A percentile compares a stretch with the other conserved stretches of the same genome.
Conservation (phyloP, 2,888 invertebrate species). For the Drosophila robusta region DNA sequence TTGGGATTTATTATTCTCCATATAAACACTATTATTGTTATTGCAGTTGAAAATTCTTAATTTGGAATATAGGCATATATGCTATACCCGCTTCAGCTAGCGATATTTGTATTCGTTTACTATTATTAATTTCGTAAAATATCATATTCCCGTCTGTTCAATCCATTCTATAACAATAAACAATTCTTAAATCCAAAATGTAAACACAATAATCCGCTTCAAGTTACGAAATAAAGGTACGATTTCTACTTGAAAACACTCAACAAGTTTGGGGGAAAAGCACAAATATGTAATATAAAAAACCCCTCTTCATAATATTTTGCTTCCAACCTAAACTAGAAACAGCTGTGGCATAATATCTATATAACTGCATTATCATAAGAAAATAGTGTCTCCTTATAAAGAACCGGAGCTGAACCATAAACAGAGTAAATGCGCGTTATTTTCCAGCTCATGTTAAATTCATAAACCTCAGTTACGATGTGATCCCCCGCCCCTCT, state of each 20-base stretch:
- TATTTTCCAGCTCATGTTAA: slow-evolving; percentile 41
- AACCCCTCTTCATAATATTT: background rate
- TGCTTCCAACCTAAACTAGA: background rate
- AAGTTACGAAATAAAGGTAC: slow-evolving; percentile 27
- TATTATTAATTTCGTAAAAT: too few relatives aligned
- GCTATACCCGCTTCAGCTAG: too few relatives aligned
- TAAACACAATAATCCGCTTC: slow-evolving; percentile 40
- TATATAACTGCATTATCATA: slow-evolving; percentile 28
- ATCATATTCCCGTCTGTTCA: too few relatives aligned
- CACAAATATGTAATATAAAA: slow-evolving; percentile 2
- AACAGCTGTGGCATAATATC: slow-evolving; percentile 16
- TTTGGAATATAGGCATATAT: too few relatives aligned
- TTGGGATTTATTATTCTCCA: too few relatives aligned
- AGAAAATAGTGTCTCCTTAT: slow-evolving; percentile 33
- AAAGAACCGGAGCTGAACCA: background rate
- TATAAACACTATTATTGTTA: too few relatives aligned
- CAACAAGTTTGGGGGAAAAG: slow-evolving; percentile 27
- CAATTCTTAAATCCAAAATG: slow-evolving; percentile 39
- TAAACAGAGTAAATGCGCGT: slow-evolving; percentile 7
- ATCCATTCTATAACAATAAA: too few relatives aligned
- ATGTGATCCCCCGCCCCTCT: background rate
- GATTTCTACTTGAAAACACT: slow-evolving; percentile 36
- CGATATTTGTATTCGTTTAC: too few relatives aligned
- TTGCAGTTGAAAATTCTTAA: too few relatives aligned
- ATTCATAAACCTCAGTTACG: slow-evolving; percentile 36